Evolutionary conservation across 2,888 invertebrate genomes (phyloP), one percentile per base, ranked within the genome.

Genomic region (Drosophila lutescens): DNA sequence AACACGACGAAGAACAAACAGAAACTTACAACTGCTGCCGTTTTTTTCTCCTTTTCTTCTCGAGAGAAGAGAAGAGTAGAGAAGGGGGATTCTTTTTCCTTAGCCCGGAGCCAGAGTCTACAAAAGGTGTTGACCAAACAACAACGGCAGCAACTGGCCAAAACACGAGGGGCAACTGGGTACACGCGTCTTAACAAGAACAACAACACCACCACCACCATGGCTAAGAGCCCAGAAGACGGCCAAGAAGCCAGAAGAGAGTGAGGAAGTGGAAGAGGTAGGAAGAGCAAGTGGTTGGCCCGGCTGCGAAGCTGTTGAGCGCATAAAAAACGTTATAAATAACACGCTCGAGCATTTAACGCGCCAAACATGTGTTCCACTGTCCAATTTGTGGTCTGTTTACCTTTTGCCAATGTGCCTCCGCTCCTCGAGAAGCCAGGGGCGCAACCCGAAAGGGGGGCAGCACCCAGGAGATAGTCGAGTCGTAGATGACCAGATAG

Each of bases 311-410:
- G 41, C 70, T 55, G 44, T 66, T 71, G 79, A 73, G 67, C 63
- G 79, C 84, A 78, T 76, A 83, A 86, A 86, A 86, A 84, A 81
- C 87, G 85, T 86, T 84, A 86, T 78, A 87, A 85, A 87, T 85
- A 86, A 83, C 83, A 83, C 86, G 82, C 87, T 80, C 82, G 86
- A 86, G 82, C 88, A 88, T 87, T 88, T 88, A 88, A 87, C 88
- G 88, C 88, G 86, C 87, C 88, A 83, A 87, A 88, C 88, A 88
- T 88, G 87, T 88, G 88, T 88, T 87, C 85, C 85, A 85, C 82
- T 83, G 88, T 86, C 83, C 88, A 88, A 87, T 88, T 86, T 86
- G 86, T 86, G 86, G 87, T 80, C 80, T 87, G 86, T 87, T 86
- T 87, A 85, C 86, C 80, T 87, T 86, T 82, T 82, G 84, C 82